Base-by-base conservation (phyloP, 2,797 vertebrate species). In the Enteromius afrohamiltoni region DNA sequence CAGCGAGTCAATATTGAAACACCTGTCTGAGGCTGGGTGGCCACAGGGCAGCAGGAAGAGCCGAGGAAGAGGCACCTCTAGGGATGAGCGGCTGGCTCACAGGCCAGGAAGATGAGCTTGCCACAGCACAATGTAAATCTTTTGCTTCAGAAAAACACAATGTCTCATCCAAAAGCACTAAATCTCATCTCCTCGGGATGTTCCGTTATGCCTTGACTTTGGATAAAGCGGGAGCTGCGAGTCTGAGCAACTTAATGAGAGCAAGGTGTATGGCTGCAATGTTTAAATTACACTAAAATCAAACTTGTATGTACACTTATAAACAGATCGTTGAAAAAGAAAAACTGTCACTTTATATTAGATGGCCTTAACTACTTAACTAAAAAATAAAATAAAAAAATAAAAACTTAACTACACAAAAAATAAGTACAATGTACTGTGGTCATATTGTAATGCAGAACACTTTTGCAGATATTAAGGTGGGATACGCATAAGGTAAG, bases 1-100 rank as follows among this genome's bases (percentile, higher is more conserved):
- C 74, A 79, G 49, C 31, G 70, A 87, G 90, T 89, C 92, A 93
- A 94, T 92, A 92, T 91, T 93, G 91, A 91, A 92, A 92, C 92
- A 93, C 91, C 92, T 94, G 92, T 81, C 17, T 70, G 67, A 65
- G 83, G 58, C 78, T 69, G 74, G 88, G 90, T 87, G 85, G 85
- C 82, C 85, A 74, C 31, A n/a, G 60, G 67, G 17, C 47, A 81
- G 69, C 64, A 80, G 80, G 58, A 86, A 85, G 58, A 87, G 90
- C 64, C 37, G 42, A 83, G 42, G 10, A 42, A 45, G 67, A 86
- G 71, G 80, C 83, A 79, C 83, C 83, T 64, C 29, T 80, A 62
- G 82, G 47, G 70, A 74, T 42, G 47, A 67, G 7, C 16, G 8
- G 23, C 34, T 31, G 42, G 11, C 67, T 60, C 53, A 31, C 51